Base-by-base conservation (phyloP, 2,797 vertebrate species). In the Paramormyrops hopkinsi region DNA sequence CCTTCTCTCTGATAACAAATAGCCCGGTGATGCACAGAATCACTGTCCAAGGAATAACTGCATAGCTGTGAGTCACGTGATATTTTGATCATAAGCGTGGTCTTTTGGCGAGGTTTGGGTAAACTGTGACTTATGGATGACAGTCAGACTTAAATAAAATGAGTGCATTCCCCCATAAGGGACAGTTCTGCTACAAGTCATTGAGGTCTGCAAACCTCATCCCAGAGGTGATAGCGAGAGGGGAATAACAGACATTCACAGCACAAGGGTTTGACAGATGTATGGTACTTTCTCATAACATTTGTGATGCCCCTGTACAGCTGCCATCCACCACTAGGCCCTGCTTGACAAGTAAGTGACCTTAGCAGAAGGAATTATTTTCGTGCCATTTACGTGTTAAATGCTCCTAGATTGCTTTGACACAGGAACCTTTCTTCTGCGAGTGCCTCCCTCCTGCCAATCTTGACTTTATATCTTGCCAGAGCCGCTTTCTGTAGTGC, bases 281-380 rank as follows among this genome's bases (percentile, higher is more conserved):
- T 41, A 41, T 41, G 14, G 69, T 76, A 76, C 69, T 76, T 76
- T 37, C 33, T 7, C 14, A 76, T 76, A 37, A 76, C 33, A 76
- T 76, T 41, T 7, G 33, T 37, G 12, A 76, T 76, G 2, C 69
- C 69, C 33, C 33, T 7, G 69, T 76, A 19, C 33, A 83, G 79
- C 79, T 83, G 29, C 50, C 25, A 37, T 29, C 51, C 2, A 37
- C 51, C 85, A 53, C 85, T 53, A 33, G 3, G 6, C 85, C 85
- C 85, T 76, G 46, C 44, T 85, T 85, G 44, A 85, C 82, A 51
- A 53, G 48, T n/a, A 25, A 56, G n/a, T 54, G 85, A 86, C 85
- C 85, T 86, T 50, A 54, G 51, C 29, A 25, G 79, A 54, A 37
- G 85, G 85, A 86, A 56, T 51, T 54, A 33, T 29, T 50, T 29